These are phyloP conservation scores for Siniperca chuatsi DNA, from an alignment of 2,113 vertebrate genomes.

Conservation along the genomic window DNA sequence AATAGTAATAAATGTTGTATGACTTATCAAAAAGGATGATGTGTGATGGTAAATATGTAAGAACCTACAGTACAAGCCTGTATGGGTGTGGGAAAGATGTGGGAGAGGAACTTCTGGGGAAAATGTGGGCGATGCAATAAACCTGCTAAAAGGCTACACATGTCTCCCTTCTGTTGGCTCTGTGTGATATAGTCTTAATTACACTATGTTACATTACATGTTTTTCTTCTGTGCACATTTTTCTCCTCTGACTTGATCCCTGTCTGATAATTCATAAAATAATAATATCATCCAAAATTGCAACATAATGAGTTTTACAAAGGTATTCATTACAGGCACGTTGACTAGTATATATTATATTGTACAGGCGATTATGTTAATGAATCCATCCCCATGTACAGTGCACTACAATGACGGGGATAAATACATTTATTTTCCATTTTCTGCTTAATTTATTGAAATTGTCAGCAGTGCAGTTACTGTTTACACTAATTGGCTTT, in stretches of 20 bases:
- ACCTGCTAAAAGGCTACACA: constrained; percentile 5
- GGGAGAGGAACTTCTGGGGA: neutral
- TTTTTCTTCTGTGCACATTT: neutral
- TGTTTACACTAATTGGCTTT: neutral
- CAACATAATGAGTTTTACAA: neutral
- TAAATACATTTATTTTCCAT: neutral
- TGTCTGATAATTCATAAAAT: neutral
- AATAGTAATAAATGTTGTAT: neutral
- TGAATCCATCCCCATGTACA: neutral
- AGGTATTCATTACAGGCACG: neutral
- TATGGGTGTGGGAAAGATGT: neutral
- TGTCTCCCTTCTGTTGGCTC: neutral
- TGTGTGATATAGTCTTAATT: neutral
- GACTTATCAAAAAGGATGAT: neutral
- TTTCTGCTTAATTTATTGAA: neutral
- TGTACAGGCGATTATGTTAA: neutral
- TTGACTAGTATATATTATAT: neutral
- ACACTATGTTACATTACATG: neutral
- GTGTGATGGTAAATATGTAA: neutral
- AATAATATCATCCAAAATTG: no score
- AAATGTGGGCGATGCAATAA: constrained; percentile 11
- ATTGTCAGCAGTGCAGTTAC: neutral
- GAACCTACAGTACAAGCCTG: neutral
- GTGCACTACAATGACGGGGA: neutral
- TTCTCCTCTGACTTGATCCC: neutral